Base-by-base conservation (phyloP, 2,797 vertebrate genomes). In the Jordanella pulchra region DNA sequence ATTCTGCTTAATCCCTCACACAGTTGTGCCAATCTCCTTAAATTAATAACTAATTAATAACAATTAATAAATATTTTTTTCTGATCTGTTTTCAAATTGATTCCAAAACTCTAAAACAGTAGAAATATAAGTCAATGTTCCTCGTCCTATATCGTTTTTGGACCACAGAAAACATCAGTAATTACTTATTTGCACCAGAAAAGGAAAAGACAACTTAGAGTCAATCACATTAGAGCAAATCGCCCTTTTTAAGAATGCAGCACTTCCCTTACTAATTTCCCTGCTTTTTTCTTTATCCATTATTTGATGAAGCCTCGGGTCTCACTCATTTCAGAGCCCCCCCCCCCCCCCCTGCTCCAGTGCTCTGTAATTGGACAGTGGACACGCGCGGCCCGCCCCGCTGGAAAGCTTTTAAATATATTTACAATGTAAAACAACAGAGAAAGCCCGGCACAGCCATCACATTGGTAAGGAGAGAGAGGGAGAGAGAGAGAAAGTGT, bases 401-500 rank as follows among this genome's bases (percentile, higher is more conserved):
- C 28, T 78, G 72, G 69, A 65, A 60, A 69, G 76, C 76, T 79
- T 87, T 89, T 85, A 87, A 90, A 87, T 88, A 89, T 87, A 92
- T 93, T 91, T 90, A 90, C 88, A 90, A 88, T 89, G 87, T 89
- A 91, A 90, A 93, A 87, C 87, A 83, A 90, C 82, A 90, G 79
- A 86, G 92, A 90, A 84, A 88, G 87, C 82, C 86, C 87, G 80
- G 87, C 76, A 67, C 64, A 84, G 78, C 69, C 67, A 12, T 81
- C 80, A 80, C 61, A 64, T 50, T 58, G 77, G 69, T 65, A 67
- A 79, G 21, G 47, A 55, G 51, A 23, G 51, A 25, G 25, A 15
- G 35, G 42, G 7, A 63, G 42, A 65, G 7, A 63, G 42, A 65
- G 73, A 65, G 68, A 76, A 75, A 83, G 85, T 78, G 83, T 25